These are phyloP conservation scores for Phenganax subtilis DNA, from an alignment of 92 coral and sea anemone species.

Conservation along the genomic window DNA sequence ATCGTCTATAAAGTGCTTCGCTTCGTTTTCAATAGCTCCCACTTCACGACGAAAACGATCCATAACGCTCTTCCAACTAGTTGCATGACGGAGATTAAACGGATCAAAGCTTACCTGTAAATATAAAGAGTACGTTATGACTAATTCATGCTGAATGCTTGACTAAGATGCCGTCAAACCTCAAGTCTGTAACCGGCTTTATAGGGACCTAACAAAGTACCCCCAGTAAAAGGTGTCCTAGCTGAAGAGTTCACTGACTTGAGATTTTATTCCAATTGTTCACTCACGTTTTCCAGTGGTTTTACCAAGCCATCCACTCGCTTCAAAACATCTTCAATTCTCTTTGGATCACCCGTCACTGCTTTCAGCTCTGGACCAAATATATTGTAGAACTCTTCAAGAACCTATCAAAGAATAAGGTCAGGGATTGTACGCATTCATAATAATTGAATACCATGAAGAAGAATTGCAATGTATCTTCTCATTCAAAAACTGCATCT, in stretches of 20 bases:
- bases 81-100: slow-evolving; percentile 81
- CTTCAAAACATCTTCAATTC: slow-evolving; percentile 94
- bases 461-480: not conserved
- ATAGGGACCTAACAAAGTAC: no score
- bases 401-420: slow-evolving; percentile 1
- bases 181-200: no score
- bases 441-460: not conserved
- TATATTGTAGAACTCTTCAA: slow-evolving; percentile 98
- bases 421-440: not conserved
- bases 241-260: not conserved
- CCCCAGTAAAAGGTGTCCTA: not conserved
- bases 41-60: slow-evolving; percentile 99
- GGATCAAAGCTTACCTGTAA: slow-evolving; percentile 92
- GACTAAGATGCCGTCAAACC: not conserved
- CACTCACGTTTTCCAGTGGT: slow-evolving; percentile 91
- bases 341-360: slow-evolving; percentile 97
- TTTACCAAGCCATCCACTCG: slow-evolving; percentile 92
- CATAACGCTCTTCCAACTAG: slow-evolving; percentile 97
- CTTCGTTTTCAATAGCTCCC: slow-evolving; percentile 94
- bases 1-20: slow-evolving; percentile 93
- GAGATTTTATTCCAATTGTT: not conserved
- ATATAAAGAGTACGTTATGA: not conserved
- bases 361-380: slow-evolving; percentile 99
- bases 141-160: not conserved
- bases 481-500: not conserved